Conservation (phyloP, 2,888 invertebrate genomes). For the Spatulosminthurus flaviceps region DNA sequence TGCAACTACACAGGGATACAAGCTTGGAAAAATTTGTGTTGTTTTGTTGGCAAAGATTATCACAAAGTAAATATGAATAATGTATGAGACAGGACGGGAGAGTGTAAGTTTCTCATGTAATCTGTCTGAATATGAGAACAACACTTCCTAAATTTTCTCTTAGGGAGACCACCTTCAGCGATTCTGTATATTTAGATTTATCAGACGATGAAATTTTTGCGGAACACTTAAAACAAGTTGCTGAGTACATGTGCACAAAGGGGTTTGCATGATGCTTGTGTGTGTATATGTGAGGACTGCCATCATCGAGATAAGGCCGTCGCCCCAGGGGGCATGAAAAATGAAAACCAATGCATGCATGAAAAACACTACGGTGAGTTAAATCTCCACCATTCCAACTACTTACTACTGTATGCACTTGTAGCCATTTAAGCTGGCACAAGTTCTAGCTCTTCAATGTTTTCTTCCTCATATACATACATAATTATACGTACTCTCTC, state of each 20-base stretch:
- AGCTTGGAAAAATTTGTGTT: conserved; percentile 32
- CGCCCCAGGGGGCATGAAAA: conserved; percentile 39
- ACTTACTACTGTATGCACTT: no score
- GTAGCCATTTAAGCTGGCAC: no score
- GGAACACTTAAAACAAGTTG: conserved; percentile 39
- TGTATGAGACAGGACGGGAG: conserved; percentile 43
- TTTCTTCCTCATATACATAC: no score
- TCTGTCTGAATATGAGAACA: conserved; percentile 40
- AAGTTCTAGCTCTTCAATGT: no score
- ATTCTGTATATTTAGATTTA: conserved; percentile 37
- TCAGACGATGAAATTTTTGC: conserved; percentile 48
- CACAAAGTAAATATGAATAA: conserved; percentile 46
- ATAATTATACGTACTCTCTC: no score
- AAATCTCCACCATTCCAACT: no score
- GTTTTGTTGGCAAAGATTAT: conserved; percentile 41
- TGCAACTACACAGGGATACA: neutral
- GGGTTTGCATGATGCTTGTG: conserved; percentile 31
- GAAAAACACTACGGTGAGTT: conserved; percentile 16
- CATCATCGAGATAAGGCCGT: conserved; percentile 40
- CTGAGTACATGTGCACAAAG: neutral
- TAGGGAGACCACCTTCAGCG: conserved; percentile 38
- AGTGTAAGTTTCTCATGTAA: conserved; percentile 43
- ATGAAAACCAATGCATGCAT: conserved; percentile 34
- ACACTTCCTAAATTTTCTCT: conserved; percentile 42
- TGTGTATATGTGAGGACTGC: conserved; percentile 38